Evolutionary conservation across 2,113 vertebrate genomes (phyloP), one percentile per base, ranked within the genome.

Genomic region (Columbina picui): DNA sequence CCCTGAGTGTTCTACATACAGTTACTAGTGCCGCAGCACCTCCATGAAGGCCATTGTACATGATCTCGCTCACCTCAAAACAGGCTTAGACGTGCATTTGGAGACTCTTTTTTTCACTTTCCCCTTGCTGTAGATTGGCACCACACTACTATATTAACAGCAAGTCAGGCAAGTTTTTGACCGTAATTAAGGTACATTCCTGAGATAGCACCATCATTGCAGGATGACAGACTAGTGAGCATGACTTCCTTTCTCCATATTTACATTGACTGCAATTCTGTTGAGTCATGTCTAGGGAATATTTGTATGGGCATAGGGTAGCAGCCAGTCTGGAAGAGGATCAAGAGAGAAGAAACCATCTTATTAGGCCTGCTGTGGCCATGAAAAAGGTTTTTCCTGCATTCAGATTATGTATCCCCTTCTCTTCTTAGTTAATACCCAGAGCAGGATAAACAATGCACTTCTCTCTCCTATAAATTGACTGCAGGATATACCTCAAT

Each of bases 271-370:
- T 76, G 47, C 67, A 73, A 45, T 78, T 80, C 47, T 94, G 78
- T 95, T 96, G 82, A 93, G 87, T 96, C 84, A 90, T 55, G 75
- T 83, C 91, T 94, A 73, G 73, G 53, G 34, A 91, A 29, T 91
- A 80, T 91, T 95, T 94, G 69, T 71, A 50, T 77, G 73, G 83
- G 83, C 52, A 34, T 26, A 67, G 64, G 18, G 18, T 50, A 88
- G 50, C 59, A 65, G 50, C 63, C 67, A 67, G 27, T 49, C 61
- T 87, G 65, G 69, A 84, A 14, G 39, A 76, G 19, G 21, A 79
- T 49, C 45, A 89, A 53, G 49, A 80, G 80, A 47, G 68, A 89
- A 89, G 57, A 74, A 93, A 80, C 55, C 27, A 57, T 79, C 32
- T 90, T 90, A 29, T 92, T 94, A 1, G 1, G 17, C 41, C 27